Evolutionary conservation across 2,113 vertebrate genomes (phyloP).

Genomic region (Egretta garzetta): DNA sequence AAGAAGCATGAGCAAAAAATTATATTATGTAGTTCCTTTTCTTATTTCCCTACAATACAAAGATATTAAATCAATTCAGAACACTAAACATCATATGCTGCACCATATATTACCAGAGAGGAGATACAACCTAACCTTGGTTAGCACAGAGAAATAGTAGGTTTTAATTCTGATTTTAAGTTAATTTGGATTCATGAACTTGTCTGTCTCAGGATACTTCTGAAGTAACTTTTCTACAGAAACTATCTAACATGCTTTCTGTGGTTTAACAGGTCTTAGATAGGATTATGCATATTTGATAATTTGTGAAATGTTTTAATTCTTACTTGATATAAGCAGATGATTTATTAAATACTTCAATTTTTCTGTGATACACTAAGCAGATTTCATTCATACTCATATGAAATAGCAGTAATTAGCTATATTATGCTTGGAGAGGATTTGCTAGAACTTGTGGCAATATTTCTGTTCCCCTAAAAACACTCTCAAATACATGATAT

Average conservation of each 20-base stretch:
- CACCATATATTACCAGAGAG: background rate
- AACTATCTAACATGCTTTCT: background rate
- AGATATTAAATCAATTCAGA: background rate
- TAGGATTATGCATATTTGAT: background rate
- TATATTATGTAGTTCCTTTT: background rate
- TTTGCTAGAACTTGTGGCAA: background rate
- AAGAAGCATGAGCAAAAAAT: background rate
- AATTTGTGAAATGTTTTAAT: background rate
- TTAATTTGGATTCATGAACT: background rate
- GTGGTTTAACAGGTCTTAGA: background rate
- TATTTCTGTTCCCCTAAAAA: background rate
- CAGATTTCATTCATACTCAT: background rate
- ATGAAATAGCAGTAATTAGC: background rate
- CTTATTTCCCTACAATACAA: background rate
- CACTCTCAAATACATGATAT: background rate
- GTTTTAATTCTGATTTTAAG: background rate
- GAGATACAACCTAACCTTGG: background rate
- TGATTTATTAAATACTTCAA: background rate
- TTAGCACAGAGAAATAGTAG: background rate
- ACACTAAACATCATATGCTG: background rate
- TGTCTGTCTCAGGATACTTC: background rate
- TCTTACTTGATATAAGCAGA: background rate
- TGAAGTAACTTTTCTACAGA: background rate
- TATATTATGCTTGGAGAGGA: background rate
- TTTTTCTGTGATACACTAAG: background rate